Evolutionary conservation across 1,140 invertebrate genomes (phyloP), one percentile per base, ranked within the genome.

Genomic region (Drosophila bipectinata): DNA sequence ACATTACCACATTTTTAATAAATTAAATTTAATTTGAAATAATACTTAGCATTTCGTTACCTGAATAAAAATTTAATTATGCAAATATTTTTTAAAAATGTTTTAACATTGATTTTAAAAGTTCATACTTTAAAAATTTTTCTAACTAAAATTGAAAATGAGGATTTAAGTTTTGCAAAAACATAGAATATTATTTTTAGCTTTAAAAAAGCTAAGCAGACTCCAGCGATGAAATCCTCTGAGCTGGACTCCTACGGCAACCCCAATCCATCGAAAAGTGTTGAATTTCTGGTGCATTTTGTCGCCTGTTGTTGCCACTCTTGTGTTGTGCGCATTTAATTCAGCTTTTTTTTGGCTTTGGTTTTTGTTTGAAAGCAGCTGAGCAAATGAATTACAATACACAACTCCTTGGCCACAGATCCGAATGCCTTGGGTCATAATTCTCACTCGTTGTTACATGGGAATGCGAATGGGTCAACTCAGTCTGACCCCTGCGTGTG

Each of bases 201-300:
- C 52, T 30, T 0, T 24, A 15, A n/a, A 37, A 21, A 6, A 8
- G 21, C 18, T 34, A 0, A 15, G 54, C 9, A 15, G 9, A 14
- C 59, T 41, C 0, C 60, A 34, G 24, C 6, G 5, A 28, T 28
- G 1, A 6, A 6, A 7, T 28, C 5, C 26, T 28, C 26, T 28
- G 26, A 28, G 8, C 14, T 15, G 8, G 1, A 18, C 18, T 45
- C 21, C 21, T n/a, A n/a, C 15, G 41, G 7, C 41, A 45, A 21
- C 41, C 41, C n/a, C n/a, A 21, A 45, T 41, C 34, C 26, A 53
- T 58, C 45, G 58, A 81, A 87, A 87, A 87, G 77, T 78, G 81
- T 81, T 81, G 82, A 87, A 75, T 85, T 82, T 87, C 68, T 87
- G 67, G 44, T 87, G 82, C 81, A 85, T 51, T 81, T 82, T 87